These are phyloP conservation scores for Trachelus stipa DNA, from an alignment of 2,888 invertebrate genomes.

Conservation along the genomic window DNA sequence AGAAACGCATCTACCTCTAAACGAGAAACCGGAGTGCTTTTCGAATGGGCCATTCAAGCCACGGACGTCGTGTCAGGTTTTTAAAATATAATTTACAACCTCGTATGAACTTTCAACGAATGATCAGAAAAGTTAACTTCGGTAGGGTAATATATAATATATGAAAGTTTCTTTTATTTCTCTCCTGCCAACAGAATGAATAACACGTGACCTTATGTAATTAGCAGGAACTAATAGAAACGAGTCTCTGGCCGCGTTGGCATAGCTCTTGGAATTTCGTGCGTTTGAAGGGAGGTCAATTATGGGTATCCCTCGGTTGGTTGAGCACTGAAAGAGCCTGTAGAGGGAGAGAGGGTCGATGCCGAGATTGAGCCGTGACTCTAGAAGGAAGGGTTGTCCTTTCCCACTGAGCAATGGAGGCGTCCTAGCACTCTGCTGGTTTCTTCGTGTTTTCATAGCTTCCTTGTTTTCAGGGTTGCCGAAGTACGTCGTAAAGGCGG, in stretches of 20 bases:
- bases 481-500: no score
- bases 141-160: neutral
- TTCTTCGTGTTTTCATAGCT: no score
- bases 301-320: neutral
- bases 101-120: neutral
- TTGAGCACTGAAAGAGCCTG: neutral
- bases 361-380: no score
- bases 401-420: no score
- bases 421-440: no score
- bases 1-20: neutral
- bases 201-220: neutral
- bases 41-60: neutral
- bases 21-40: neutral
- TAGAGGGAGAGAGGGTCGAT: neutral
- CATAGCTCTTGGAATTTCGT: slow-evolving; percentile 2
- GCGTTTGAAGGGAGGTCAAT: neutral
- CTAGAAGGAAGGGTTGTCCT: no score
- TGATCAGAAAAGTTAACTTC: neutral
- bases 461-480: no score
- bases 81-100: neutral
- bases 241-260: neutral
- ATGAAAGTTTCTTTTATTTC: neutral
- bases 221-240: neutral
- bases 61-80: neutral
- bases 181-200: neutral